These are phyloP conservation scores for Dipus sagitta DNA, from an alignment of 2,797 vertebrate species.

Conservation along the genomic window DNA sequence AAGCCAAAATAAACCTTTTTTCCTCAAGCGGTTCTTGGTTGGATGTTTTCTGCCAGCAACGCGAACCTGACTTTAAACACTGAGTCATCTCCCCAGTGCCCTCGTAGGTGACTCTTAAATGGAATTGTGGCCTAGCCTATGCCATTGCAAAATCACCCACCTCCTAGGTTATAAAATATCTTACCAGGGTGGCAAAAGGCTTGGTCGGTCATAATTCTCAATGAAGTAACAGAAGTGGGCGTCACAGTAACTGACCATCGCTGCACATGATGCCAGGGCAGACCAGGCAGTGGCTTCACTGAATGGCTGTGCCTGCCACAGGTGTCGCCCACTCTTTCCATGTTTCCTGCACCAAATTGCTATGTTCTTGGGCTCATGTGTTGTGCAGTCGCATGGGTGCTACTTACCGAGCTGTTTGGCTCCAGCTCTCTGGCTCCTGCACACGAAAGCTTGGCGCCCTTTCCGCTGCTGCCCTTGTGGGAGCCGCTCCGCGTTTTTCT, in stretches of 20 bases:
- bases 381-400: not conserved
- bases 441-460: slow-evolving; percentile 62
- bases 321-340: slow-evolving; percentile 4
- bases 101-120: not conserved
- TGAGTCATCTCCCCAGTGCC: too few relatives aligned
- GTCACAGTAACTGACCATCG: not conserved
- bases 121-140: not conserved
- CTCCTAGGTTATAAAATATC: not conserved
- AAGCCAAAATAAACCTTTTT: too few relatives aligned
- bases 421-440: slow-evolving; percentile 38
- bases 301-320: not conserved
- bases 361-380: not conserved
- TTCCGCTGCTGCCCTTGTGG: not conserved
- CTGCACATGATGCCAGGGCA: not conserved
- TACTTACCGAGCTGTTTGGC: slow-evolving; percentile 36
- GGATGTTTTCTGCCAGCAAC: too few relatives aligned
- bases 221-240: too few relatives aligned
- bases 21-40: too few relatives aligned
- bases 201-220: not conserved
- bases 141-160: not conserved
- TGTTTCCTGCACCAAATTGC: slow-evolving; percentile 18
- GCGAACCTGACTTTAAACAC: too few relatives aligned
- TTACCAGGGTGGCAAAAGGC: not conserved
- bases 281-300: not conserved
- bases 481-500: not conserved